Base-by-base conservation (phyloP, 2,888 invertebrate genomes). In the Norana najaformis region DNA sequence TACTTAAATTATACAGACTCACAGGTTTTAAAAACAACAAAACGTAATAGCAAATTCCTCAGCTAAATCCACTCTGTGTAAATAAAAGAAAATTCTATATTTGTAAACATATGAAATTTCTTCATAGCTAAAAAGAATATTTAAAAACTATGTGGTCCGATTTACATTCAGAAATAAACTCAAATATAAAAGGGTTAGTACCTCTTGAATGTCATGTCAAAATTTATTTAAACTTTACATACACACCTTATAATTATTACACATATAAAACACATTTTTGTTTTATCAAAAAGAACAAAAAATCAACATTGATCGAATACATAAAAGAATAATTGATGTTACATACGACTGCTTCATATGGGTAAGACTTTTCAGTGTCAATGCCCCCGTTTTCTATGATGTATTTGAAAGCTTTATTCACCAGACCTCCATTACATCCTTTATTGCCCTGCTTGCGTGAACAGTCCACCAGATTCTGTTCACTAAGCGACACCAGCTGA, bases 321-420 rank as follows among this genome's bases (percentile, higher is more conserved):
- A n/a, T 14, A 18, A 2, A 18, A 47, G 18, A 8, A 47, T 18
- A 47, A 47, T 18, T 18, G 18, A 47, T 47, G 23, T 20, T 36
- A 30, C 91, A 91, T 89, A 93, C 93, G 91, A 90, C 69, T 36
- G 92, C 94, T 88, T 92, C 92, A 90, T 94, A 94, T 14, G 94
- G 94, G 92, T 94, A 94, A 20, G 93, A 92, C 23, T 91, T 89
- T 91, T 94, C 94, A 3, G 94, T 94, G 96, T 97, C 96, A 13
- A 97, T 95, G 0, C 98, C 98, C 8, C 96, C 96, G 92, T 96
- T 94, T 20, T 91, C 91, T 91, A 97, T 96, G n/a, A 97, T 95
- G 91, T 93, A 93, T 88, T 91, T 88, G 91, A 93, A 93, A 38
- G 93, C 93, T 47, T 92, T 82, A 89, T 92, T 91, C 92, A 93